phyloP scores from a whole-genome alignment of 2,797 vertebrate genomes.

The Hoplostethus mediterraneus region DNA sequence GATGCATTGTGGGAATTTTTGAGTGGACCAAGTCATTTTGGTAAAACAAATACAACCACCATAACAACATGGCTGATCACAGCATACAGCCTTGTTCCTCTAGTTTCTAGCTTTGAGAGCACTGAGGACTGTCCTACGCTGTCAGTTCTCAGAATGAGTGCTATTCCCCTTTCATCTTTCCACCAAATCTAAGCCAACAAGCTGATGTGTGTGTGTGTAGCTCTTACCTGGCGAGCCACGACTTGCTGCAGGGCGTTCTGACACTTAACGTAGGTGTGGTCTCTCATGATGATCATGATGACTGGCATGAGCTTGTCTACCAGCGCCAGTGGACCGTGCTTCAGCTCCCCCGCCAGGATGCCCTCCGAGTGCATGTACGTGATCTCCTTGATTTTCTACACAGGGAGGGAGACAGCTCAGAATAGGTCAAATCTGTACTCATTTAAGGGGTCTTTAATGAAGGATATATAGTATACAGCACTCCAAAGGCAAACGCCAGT shows the following conservation, averaged over 20 bases:
- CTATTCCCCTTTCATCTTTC: too few relatives aligned
- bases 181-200: not conserved
- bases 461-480: too few relatives aligned
- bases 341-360: slow-evolving; percentile 97
- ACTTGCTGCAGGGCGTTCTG: slow-evolving; percentile 98
- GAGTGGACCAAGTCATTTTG: not conserved
- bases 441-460: too few relatives aligned
- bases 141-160: too few relatives aligned
- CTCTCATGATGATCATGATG: slow-evolving; percentile 99
- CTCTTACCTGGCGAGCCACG: slow-evolving; percentile 91
- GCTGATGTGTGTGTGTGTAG: not conserved
- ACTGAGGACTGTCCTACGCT: too few relatives aligned
- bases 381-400: slow-evolving; percentile 99
- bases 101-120: too few relatives aligned
- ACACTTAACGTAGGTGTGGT: slow-evolving; percentile 95
- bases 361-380: slow-evolving; percentile 99
- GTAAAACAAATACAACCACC: not conserved
- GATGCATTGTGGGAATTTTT: not conserved
- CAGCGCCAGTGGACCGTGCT: slow-evolving; percentile 94
- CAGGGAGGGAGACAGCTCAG: not conserved
- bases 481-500: too few relatives aligned
- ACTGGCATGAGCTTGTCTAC: slow-evolving; percentile 99
- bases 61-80: not conserved
- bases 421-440: not conserved
- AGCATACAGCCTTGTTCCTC: not conserved